phyloP scores from a whole-genome alignment of 2,888 invertebrate species.

The Macropis europaea region DNA sequence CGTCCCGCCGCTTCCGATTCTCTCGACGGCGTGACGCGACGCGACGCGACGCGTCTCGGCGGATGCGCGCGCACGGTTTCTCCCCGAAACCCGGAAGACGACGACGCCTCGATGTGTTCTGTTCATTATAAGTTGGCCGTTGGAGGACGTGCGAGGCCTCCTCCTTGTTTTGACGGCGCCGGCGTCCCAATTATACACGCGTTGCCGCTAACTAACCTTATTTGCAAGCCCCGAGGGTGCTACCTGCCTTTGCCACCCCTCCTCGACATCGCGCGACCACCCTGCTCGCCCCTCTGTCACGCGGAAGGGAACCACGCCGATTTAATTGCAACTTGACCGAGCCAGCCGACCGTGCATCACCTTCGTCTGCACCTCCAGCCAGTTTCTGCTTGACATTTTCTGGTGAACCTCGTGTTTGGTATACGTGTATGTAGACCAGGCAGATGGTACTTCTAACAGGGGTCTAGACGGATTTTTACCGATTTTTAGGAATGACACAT shows the following conservation, averaged over 20 bases:
- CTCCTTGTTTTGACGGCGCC: slow-evolving; percentile 68
- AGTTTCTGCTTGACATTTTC: no score
- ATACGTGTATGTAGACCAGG: no score
- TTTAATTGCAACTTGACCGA: slow-evolving; percentile 72
- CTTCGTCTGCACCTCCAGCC: no score
- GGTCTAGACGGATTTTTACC: no score
- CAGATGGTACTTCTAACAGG: no score
- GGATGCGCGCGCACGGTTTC: not conserved
- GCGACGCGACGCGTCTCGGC: not conserved
- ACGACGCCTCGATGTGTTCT: slow-evolving; percentile 38
- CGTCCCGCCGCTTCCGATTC: not conserved
- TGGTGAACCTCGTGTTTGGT: no score
- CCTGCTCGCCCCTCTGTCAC: not conserved
- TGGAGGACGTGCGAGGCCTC: slow-evolving; percentile 65
- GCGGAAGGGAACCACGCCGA: slow-evolving; percentile 52
- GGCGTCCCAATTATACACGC: slow-evolving; percentile 75
- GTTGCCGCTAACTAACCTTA: slow-evolving; percentile 76
- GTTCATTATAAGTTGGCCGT: slow-evolving; percentile 74
- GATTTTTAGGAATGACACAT: no score
- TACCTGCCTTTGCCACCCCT: slow-evolving; percentile 23
- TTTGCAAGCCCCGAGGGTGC: slow-evolving; percentile 68
- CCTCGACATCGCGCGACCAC: no score
- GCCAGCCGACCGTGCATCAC: slow-evolving; percentile 44
- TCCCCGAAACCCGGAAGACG: no score
- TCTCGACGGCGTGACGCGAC: not conserved